Base-by-base conservation (phyloP, 2,113 vertebrate genomes). In the Spea multiplicata region DNA sequence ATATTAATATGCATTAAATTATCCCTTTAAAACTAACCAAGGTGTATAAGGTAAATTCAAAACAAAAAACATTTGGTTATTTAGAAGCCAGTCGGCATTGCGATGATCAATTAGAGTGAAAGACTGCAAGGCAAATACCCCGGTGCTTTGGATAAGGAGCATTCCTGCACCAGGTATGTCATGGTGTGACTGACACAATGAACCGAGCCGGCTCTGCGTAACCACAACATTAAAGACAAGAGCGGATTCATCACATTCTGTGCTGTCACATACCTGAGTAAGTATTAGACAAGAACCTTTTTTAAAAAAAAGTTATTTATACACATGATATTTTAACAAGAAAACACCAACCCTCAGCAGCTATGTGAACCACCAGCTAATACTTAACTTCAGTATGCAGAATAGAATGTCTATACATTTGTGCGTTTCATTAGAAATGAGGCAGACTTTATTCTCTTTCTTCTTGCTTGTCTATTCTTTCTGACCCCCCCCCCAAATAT, bases 1-100 rank as follows among this genome's bases (percentile, higher is more conserved):
- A 6, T 8, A 53, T 53, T 53, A 6, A 30, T 30, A 53, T 2
- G 6, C 50, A 53, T 30, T 30, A 30, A 30, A 30, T 30, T 30
- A 30, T 30, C 30, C 30, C 30, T 30, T 1, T 30, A 30, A 30
- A 30, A 30, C 30, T 30, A 30, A 30, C 30, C 30, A 30, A 30
- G 30, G 30, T 30, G 30, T 30, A 30, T 30, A 30, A 30, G 30
- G 30, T 30, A 2, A 30, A 30, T 30, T 30, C 30, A 17, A 44
- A 61, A 46, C 59, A 16, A 16, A 47, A 16, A 8, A 44, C 30
- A 30, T 64, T 5, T 30, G 61, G 17, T 48, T 69, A 74, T 86
- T 84, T 64, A 8, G 74, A 85, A 75, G 71, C 78, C 81, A 73
- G 73, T 84, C 52, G 75, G 17, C 75, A 9, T 73, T 85, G 85